Base-by-base conservation (phyloP, 2,113 vertebrate genomes). In the Ceuthmochares aereus region DNA sequence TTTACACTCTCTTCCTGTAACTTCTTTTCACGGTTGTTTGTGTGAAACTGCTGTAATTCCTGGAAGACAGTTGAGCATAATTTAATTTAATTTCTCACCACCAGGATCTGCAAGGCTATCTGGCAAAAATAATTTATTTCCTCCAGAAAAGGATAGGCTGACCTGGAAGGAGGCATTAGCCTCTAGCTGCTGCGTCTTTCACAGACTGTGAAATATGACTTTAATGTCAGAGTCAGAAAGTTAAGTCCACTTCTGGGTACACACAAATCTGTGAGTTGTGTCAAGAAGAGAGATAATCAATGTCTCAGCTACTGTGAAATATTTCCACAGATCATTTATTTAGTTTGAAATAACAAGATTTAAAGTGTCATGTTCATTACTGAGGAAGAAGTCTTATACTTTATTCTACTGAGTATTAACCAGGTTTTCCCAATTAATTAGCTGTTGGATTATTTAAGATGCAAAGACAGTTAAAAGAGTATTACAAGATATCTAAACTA, bases 201-300 rank as follows among this genome's bases (percentile, higher is more conserved):
- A 84, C 34, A 78, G 70, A 14, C 92, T 64, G 27, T 84, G 77
- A 94, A 97, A 81, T 79, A 36, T 22, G 6, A 84, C n/a, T 93
- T 81, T 84, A 82, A 34, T 79, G 58, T 93, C 80, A 83, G 58
- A 92, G 72, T 93, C 69, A 93, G 91, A 87, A 77, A 93, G 56
- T 73, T 91, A 92, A 77, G 84, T 93, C 62, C 62, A 40, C 47
- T 67, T 93, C 81, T 79, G 59, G 40, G 60, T 79, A 40, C 18
- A 40, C 21, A 68, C 26, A 94, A 47, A 17, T 54, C 90, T 56
- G 42, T 45, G 36, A 55, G 70, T 40, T 89, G 62, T 92, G n/a
- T 63, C 60, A 80, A 70, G 59, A 92, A 92, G 23, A 36, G 62
- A 73, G 67, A 64, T 87, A 83, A 62, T 49, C 20, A 73, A 84